These are phyloP conservation scores for Remorina albescens DNA, from an alignment of 2,797 vertebrate species.

Conservation along the genomic window DNA sequence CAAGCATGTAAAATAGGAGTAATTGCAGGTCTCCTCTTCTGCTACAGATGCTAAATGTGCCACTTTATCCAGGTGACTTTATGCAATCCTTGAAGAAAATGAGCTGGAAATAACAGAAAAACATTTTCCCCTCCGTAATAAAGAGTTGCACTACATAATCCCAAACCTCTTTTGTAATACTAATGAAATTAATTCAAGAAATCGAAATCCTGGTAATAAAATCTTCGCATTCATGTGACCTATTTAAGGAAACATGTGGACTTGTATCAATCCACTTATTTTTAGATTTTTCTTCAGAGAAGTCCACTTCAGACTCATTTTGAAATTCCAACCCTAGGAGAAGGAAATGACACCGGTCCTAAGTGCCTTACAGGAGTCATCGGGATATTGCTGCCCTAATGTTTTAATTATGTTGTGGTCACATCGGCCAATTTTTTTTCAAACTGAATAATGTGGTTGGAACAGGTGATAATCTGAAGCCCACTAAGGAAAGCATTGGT, in stretches of 20 bases:
- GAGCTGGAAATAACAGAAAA: background rate
- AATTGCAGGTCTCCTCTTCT: constrained; percentile 1
- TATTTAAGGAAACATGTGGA: background rate
- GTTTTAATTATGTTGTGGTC: constrained; percentile 4
- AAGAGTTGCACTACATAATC: background rate
- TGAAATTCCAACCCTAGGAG: background rate
- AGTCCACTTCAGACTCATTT: constrained; percentile 1
- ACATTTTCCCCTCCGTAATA: background rate
- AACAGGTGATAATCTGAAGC: background rate
- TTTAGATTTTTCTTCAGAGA: constrained; percentile 4
- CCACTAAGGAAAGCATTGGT: background rate
- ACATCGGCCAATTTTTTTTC: background rate
- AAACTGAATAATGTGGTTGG: background rate
- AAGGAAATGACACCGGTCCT: constrained; percentile 3
- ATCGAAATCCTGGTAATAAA: constrained; percentile 3
- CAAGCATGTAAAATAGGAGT: constrained; percentile 1
- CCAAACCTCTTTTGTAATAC: constrained; percentile 7
- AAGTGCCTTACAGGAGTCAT: background rate
- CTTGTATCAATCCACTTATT: background rate
- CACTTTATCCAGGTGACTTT: constrained; percentile 1
- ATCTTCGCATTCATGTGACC: background rate
- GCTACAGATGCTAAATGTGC: constrained; percentile 12
- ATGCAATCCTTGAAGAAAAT: constrained; percentile 8
- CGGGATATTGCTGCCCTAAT: background rate
- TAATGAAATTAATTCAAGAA: constrained; percentile 4